Percentiles rank a stretch among this genome's conserved stretches.
phyloP scores from a whole-genome alignment of 2,888 invertebrate species.

The Drosophila prostipennis region DNA sequence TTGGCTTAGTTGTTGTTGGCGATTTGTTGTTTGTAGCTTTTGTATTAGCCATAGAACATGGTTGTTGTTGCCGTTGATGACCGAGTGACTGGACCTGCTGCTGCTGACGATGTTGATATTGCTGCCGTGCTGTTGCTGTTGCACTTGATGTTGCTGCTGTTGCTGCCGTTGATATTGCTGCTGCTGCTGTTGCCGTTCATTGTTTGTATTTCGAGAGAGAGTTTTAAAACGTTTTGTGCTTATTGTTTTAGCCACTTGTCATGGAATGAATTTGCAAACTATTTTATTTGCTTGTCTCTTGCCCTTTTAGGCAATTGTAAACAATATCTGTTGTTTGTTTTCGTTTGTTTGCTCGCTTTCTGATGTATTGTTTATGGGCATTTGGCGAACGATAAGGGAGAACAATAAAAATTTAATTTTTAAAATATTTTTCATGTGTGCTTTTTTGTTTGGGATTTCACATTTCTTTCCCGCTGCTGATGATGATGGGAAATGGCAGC shows the following conservation, averaged over 20 bases:
- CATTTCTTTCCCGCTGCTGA: constrained; percentile 24
- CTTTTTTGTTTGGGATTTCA: constrained; percentile 12
- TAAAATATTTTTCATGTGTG: constrained; percentile 30
- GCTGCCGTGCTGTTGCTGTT: constrained; percentile 23
- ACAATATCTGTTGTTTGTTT: constrained; percentile 33
- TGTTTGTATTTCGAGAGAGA: constrained; percentile 32
- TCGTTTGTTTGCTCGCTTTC: constrained; percentile 13
- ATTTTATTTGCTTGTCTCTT: constrained; percentile 39
- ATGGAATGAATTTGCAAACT: constrained; percentile 45
- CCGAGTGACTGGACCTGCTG: constrained; percentile 34
- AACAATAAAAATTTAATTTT: constrained; percentile 64
- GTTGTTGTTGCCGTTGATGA: constrained; percentile 32
- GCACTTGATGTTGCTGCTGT: constrained; percentile 7
- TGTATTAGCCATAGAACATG: constrained; percentile 44
- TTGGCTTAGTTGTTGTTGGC: constrained; percentile 53
- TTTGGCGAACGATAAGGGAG: constrained; percentile 45
- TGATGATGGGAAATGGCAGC: constrained; percentile 51
- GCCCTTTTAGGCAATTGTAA: constrained; percentile 41
- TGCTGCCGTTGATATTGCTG: constrained; percentile 15
- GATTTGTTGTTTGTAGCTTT: constrained; percentile 46
- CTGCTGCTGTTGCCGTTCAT: constrained; percentile 8
- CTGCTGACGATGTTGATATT: constrained; percentile 33
- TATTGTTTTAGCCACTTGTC: constrained; percentile 73
- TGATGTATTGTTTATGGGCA: constrained; percentile 42
- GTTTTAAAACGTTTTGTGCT: constrained; percentile 50